A percentile compares a stretch with the other conserved stretches of the same genome.
These are phyloP conservation scores for Drosophila sturtevanti DNA, from an alignment of 1,140 invertebrate species.

Conservation along the genomic window DNA sequence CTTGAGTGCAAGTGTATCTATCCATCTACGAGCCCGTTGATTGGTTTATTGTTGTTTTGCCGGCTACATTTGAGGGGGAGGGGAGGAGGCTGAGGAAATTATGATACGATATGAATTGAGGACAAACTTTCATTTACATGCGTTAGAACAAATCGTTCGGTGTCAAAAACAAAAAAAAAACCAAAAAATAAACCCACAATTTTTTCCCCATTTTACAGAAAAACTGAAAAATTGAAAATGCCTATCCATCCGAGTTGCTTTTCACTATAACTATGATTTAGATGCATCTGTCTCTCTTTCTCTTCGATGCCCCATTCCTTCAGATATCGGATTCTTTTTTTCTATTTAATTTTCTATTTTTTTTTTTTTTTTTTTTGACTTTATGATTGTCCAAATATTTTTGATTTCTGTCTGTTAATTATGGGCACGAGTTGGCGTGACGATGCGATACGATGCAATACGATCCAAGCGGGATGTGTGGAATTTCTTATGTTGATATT, in stretches of 20 bases:
- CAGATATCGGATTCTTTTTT: constrained; percentile 14
- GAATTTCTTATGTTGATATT: constrained; percentile 5
- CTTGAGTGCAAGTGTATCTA: constrained; percentile 18
- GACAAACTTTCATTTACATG: constrained; percentile 77
- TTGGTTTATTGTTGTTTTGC: constrained; percentile 71
- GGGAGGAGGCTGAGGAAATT: constrained; percentile 66
- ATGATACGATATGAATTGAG: constrained; percentile 60
- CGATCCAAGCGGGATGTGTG: not conserved
- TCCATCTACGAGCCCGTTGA: constrained; percentile 46
- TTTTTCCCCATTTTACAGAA: no score
- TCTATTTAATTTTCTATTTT: no score
- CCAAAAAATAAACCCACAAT: no score
- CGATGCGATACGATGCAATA: constrained; percentile 14
- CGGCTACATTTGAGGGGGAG: constrained; percentile 15
- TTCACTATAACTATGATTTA: constrained; percentile 14
- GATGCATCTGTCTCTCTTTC: not conserved
- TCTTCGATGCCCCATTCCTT: not conserved
- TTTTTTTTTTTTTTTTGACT: constrained; percentile 12
- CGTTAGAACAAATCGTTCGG: constrained; percentile 73
- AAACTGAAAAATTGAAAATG: not conserved
- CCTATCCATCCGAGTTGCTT: constrained; percentile 32
- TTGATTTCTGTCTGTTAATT: constrained; percentile 66
- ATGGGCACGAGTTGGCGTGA: constrained; percentile 74
- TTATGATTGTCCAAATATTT: constrained; percentile 76
- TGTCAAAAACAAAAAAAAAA: constrained; percentile 53